Conservation (phyloP, 2,113 vertebrate genomes). For the Psittacara wagleri region DNA sequence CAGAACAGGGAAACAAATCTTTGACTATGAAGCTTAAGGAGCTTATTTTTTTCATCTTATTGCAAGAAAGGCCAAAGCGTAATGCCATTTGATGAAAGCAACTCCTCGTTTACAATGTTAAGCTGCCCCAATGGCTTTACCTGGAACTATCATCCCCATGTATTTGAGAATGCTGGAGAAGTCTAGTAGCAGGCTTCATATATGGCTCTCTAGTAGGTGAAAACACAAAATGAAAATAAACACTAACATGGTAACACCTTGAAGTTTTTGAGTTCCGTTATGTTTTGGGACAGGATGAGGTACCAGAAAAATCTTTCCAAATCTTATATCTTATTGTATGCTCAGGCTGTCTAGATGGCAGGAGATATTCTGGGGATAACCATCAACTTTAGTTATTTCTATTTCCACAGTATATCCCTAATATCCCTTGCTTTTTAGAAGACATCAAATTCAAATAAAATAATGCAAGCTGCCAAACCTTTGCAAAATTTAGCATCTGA, state of each 20-base stretch:
- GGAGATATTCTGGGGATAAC: background rate
- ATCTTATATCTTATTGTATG: background rate
- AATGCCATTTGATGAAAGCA: background rate
- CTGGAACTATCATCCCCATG: background rate
- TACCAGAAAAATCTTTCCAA: background rate
- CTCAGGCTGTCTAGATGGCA: background rate
- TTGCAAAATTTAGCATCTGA: background rate
- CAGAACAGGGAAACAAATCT: background rate
- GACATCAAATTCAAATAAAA: background rate
- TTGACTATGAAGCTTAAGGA: background rate
- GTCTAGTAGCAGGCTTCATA: background rate
- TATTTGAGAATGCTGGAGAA: background rate
- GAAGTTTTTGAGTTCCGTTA: background rate
- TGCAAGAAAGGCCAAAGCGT: background rate
- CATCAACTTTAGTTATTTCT: background rate
- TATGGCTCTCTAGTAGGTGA: background rate
- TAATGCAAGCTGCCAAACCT: background rate
- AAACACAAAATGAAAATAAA: background rate
- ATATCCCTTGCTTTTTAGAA: background rate
- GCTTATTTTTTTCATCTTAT: background rate
- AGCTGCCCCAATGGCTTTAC: background rate
- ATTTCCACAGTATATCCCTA: background rate
- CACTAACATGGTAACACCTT: background rate
- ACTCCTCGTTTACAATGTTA: background rate
- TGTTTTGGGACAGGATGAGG: background rate